These are phyloP conservation scores for Stenotaenia linearis DNA, from an alignment of 2,888 invertebrate species.

Conservation along the genomic window DNA sequence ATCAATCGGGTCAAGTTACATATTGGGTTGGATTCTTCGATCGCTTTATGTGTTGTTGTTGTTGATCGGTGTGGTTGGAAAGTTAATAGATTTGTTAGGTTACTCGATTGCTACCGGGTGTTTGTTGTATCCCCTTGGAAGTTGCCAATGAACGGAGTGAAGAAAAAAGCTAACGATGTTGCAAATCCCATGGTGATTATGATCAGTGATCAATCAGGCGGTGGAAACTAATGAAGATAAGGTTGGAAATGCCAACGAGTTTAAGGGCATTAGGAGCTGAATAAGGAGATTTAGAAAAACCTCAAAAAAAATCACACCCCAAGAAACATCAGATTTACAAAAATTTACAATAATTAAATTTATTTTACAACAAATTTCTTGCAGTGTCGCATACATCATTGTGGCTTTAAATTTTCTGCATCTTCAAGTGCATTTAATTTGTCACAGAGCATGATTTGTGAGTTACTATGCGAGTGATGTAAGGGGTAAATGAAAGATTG, in stretches of 20 bases:
- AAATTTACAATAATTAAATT: too few relatives aligned
- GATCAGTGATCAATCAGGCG: conserved; percentile 20
- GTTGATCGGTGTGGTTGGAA: not conserved
- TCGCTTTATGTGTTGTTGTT: not conserved
- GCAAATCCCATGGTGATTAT: conserved; percentile 23
- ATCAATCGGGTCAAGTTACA: too few relatives aligned
- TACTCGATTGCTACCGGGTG: not conserved
- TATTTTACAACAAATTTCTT: too few relatives aligned
- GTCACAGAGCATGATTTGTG: too few relatives aligned
- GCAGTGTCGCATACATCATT: too few relatives aligned
- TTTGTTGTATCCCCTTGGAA: not conserved
- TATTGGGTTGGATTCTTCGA: not conserved
- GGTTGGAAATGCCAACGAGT: not conserved
- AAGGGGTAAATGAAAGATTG: not conserved
- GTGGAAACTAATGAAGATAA: conserved; percentile 2
- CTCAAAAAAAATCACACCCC: too few relatives aligned
- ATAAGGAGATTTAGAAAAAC: too few relatives aligned
- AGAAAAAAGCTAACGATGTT: not conserved
- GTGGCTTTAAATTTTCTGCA: too few relatives aligned
- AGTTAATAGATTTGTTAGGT: conserved; percentile 7
- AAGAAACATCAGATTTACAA: too few relatives aligned
- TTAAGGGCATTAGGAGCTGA: conserved; percentile 1
- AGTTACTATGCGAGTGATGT: too few relatives aligned
- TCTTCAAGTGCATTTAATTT: too few relatives aligned
- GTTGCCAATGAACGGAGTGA: not conserved